Percentiles rank a stretch among this genome's conserved stretches.
Evolutionary conservation across 2,113 vertebrate genomes (phyloP).

Genomic region (Phylloscopus whistleri): DNA sequence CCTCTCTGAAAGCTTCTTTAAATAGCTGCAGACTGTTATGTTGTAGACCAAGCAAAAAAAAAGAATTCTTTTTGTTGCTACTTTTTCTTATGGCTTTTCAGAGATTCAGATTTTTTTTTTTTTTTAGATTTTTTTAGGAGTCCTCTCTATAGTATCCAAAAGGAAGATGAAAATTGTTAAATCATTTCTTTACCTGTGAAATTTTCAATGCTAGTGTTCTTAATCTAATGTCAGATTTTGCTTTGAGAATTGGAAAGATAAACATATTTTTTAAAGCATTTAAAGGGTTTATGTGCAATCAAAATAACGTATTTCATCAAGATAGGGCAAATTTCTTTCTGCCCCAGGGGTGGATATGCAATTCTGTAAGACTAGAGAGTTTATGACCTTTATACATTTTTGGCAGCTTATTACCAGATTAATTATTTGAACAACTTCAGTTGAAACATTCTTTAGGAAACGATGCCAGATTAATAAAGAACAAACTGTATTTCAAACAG

Average conservation of each 20-base stretch:
- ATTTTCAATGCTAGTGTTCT: background rate
- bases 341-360: rapidly evolving
- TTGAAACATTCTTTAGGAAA: background rate
- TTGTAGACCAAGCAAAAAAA: background rate
- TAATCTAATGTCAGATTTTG: background rate
- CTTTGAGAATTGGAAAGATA: background rate
- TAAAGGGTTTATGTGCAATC: background rate
- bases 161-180: background rate
- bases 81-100: background rate
- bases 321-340: background rate
- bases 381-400: background rate
- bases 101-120: background rate
- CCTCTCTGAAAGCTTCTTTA: background rate
- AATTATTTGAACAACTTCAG: background rate
- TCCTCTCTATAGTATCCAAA: background rate
- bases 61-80: background rate
- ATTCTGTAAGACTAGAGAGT: background rate
- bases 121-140: background rate
- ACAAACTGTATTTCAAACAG: background rate
- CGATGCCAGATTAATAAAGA: background rate
- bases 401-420: background rate
- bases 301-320: background rate
- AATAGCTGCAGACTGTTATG: background rate
- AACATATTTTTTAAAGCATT: background rate
- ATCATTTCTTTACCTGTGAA: background rate